Percentiles rank a stretch among this genome's conserved stretches.
Conservation (phyloP, 2,797 vertebrate species). For the Poecilia picta region DNA sequence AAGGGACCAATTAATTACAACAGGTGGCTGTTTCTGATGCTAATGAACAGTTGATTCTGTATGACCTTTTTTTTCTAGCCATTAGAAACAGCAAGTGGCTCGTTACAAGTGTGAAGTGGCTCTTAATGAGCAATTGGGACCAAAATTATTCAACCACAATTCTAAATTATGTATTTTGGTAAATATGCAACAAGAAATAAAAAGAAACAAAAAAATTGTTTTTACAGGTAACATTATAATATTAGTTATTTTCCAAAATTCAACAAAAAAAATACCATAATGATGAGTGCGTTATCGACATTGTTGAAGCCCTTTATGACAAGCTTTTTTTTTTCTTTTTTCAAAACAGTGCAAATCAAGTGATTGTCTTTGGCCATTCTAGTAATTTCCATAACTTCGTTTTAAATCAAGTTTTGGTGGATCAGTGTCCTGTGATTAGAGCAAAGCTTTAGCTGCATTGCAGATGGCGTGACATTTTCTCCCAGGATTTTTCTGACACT, state of each 20-base stretch:
- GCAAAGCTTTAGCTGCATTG: neutral
- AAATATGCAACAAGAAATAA: neutral
- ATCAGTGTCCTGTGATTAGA: neutral
- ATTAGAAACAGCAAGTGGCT: conserved; percentile 12
- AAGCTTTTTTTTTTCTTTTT: neutral
- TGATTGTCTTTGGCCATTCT: neutral
- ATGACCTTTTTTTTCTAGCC: neutral
- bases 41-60: conserved; percentile 37
- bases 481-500: neutral
- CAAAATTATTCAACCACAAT: neutral
- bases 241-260: neutral
- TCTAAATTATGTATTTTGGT: neutral
- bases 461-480: neutral
- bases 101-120: conserved; percentile 2
- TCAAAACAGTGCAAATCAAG: neutral
- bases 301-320: neutral
- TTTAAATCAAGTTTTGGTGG: neutral
- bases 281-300: neutral
- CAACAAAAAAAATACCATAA: neutral
- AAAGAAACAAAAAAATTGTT: neutral
- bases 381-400: neutral
- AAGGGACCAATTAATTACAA: conserved; percentile 38
- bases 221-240: neutral
- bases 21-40: conserved; percentile 50
- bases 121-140: neutral